These are phyloP conservation scores for Eulithis testata DNA, from an alignment of 2,888 invertebrate genomes.

Conservation along the genomic window DNA sequence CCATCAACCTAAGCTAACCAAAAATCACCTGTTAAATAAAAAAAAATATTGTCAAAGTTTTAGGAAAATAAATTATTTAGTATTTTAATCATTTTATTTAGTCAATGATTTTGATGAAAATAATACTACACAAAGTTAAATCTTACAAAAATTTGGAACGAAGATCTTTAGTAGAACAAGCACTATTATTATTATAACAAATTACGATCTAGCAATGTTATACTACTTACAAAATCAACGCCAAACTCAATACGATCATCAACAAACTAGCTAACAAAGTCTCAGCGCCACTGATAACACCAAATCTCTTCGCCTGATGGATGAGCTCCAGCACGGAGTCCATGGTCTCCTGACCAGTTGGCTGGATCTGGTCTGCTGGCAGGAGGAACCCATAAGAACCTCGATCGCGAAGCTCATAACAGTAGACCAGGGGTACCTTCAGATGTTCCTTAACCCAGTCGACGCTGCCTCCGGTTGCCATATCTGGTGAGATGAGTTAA, in stretches of 20 bases:
- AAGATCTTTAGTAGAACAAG: too few species aligned
- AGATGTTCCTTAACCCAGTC: slow-evolving; percentile 68
- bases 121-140: too few species aligned
- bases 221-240: neutral
- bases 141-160: too few species aligned
- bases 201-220: too few species aligned
- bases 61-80: too few species aligned
- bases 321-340: slow-evolving; percentile 74
- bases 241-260: neutral
- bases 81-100: too few species aligned
- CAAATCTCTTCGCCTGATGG: slow-evolving; percentile 58
- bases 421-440: slow-evolving; percentile 62
- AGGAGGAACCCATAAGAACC: slow-evolving; percentile 85
- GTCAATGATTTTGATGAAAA: too few species aligned
- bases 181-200: too few species aligned
- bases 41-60: too few species aligned
- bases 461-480: slow-evolving; percentile 65
- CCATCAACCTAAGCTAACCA: too few species aligned
- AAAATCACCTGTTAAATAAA: too few species aligned
- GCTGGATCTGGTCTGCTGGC: slow-evolving; percentile 84
- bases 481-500: slow-evolving; percentile 55
- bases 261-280: slow-evolving; percentile 9
- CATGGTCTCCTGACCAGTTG: slow-evolving; percentile 79
- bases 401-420: slow-evolving; percentile 82
- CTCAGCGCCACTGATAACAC: slow-evolving; percentile 43